phyloP scores from a whole-genome alignment of 64 coral and sea anemone species.

The Montipora cactus region DNA sequence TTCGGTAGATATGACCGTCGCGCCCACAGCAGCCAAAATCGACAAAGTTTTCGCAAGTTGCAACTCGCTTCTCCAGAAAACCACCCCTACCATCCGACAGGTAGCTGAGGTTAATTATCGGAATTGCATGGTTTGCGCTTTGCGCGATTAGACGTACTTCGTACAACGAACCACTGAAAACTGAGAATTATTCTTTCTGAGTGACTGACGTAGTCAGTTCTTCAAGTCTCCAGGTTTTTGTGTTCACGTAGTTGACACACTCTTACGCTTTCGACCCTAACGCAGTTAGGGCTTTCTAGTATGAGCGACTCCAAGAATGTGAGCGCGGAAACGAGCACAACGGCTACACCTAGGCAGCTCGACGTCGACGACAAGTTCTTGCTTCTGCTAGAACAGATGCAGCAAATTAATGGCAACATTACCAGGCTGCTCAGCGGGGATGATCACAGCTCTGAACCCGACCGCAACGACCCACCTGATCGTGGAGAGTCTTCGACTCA shows the following conservation, averaged over 20 bases:
- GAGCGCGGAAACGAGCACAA: too few species aligned
- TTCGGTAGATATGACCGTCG: constrained; percentile 31
- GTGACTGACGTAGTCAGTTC: neutral
- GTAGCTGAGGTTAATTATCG: constrained; percentile 21
- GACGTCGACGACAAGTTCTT: too few species aligned
- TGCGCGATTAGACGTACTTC: neutral
- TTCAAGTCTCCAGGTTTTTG: too few species aligned
- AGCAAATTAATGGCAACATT: too few species aligned
- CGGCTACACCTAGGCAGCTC: too few species aligned
- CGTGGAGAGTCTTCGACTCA: neutral
- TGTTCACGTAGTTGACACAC: too few species aligned
- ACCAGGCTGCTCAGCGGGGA: too few species aligned
- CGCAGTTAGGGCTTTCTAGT: too few species aligned
- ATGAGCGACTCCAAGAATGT: too few species aligned
- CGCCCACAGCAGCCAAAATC: neutral
- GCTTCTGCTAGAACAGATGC: too few species aligned
- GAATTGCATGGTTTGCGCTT: neutral
- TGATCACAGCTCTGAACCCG: too few species aligned
- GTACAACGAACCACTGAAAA: neutral
- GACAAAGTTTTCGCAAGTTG: neutral
- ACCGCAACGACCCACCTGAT: neutral
- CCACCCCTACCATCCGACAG: constrained; percentile 31
- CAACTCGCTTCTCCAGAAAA: neutral
- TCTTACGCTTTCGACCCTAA: too few species aligned
- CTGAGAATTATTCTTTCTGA: neutral